Percentiles rank a stretch among this genome's conserved stretches.
These are phyloP conservation scores for Rhorus exstirpatorius DNA, from an alignment of 2,888 invertebrate genomes.

Conservation along the genomic window DNA sequence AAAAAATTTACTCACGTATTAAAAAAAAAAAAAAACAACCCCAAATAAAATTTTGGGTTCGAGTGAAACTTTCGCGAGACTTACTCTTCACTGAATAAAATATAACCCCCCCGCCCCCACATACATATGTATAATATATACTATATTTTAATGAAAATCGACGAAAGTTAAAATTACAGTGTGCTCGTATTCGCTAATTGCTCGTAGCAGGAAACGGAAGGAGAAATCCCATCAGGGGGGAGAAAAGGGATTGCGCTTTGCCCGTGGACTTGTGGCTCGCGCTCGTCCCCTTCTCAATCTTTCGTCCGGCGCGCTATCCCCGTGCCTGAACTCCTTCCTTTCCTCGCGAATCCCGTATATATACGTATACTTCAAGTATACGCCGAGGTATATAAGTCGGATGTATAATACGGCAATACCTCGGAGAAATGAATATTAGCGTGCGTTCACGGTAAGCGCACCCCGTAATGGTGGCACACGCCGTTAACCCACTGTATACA, in stretches of 20 bases:
- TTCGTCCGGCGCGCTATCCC: slow-evolving; percentile 60
- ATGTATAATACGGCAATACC: slow-evolving; percentile 45
- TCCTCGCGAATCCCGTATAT: slow-evolving; percentile 21
- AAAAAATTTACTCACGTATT: neutral
- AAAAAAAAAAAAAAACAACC: neutral
- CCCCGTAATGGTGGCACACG: slow-evolving; percentile 84
- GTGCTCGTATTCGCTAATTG: slow-evolving; percentile 76
- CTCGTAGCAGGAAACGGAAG: slow-evolving; percentile 74
- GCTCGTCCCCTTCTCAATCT: slow-evolving; percentile 66
- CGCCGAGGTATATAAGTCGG: slow-evolving; percentile 29
- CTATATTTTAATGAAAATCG: slow-evolving; percentile 64
- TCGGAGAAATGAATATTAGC: slow-evolving; percentile 81
- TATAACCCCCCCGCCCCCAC: neutral
- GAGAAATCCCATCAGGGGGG: slow-evolving; percentile 66
- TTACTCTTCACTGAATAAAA: neutral
- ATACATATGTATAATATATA: slow-evolving; percentile 13
- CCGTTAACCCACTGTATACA: slow-evolving; percentile 78
- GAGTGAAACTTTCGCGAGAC: neutral
- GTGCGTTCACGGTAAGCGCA: slow-evolving; percentile 85
- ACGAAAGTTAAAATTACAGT: slow-evolving; percentile 68
- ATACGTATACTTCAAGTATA: neutral
- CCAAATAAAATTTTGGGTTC: neutral
- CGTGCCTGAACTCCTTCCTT: slow-evolving; percentile 50
- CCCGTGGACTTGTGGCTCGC: slow-evolving; percentile 77
- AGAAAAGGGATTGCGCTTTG: slow-evolving; percentile 59